Percentiles rank a stretch among this genome's conserved stretches.
These are phyloP conservation scores for Aporophyla lueneburgensis DNA, from an alignment of 2,888 invertebrate species.

Conservation along the genomic window DNA sequence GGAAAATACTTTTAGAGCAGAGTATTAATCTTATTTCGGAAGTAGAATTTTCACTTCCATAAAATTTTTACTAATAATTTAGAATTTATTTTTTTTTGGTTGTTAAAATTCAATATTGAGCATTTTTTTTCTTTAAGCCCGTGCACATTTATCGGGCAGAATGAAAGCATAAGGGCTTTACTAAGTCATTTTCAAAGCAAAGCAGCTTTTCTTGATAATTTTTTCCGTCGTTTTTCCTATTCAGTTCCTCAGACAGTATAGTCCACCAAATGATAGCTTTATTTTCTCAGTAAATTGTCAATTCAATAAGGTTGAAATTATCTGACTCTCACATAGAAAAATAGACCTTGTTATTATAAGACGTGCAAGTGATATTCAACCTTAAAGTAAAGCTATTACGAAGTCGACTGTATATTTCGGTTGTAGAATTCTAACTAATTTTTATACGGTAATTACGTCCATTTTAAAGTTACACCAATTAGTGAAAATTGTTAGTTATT, in stretches of 20 bases:
- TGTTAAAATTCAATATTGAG: constrained; percentile 24
- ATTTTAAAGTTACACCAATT: constrained; percentile 12
- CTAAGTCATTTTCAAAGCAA: not conserved
- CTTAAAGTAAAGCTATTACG: not conserved
- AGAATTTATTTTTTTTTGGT: constrained; percentile 6
- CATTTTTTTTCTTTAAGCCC: not conserved
- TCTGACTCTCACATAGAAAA: too few species aligned
- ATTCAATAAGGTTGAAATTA: too few species aligned
- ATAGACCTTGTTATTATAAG: not conserved
- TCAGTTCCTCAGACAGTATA: not conserved
- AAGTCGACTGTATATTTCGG: not conserved
- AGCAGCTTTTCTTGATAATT: too few species aligned
- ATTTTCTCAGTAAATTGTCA: not conserved
- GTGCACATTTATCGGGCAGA: not conserved
- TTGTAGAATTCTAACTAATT: not conserved
- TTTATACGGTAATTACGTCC: not conserved
- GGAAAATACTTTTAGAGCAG: constrained; percentile 30
- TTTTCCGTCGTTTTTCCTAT: too few species aligned
- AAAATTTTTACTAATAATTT: constrained; percentile 5
- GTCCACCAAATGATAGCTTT: too few species aligned
- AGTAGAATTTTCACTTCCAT: too few species aligned
- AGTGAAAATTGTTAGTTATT: constrained; percentile 10
- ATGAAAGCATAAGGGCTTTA: not conserved
- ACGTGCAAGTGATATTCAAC: not conserved
- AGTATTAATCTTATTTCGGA: not conserved